A percentile compares a stretch with the other conserved stretches of the same genome.
Evolutionary conservation across 2,888 invertebrate genomes (phyloP).

Genomic region (Andricus curvator): DNA sequence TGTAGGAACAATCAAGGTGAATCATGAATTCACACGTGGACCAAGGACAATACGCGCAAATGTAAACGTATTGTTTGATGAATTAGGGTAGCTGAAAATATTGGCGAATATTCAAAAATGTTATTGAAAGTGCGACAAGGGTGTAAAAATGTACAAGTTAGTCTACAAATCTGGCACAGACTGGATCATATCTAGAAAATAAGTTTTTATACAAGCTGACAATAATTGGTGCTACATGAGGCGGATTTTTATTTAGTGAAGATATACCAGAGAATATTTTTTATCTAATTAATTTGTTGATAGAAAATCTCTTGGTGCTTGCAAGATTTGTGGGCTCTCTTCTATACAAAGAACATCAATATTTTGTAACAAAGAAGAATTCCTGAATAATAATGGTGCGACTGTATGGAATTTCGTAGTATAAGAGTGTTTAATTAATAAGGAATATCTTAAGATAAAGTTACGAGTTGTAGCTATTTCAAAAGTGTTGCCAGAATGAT

Average conservation of each 20-base stretch:
- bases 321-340: constrained; percentile 22
- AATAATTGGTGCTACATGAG: constrained; percentile 34
- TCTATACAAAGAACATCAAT: neutral
- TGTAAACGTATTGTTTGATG: constrained; percentile 39
- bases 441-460: constrained; percentile 62
- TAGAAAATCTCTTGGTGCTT: neutral
- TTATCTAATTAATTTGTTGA: neutral
- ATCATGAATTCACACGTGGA: constrained; percentile 55
- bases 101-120: constrained; percentile 5
- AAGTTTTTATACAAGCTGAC: constrained; percentile 16
- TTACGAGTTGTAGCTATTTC: constrained; percentile 48
- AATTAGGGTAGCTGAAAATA: constrained; percentile 53
- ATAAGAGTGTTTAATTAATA: constrained; percentile 40
- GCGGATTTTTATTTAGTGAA: neutral
- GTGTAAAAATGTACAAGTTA: constrained; percentile 1
- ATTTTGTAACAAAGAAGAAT: constrained; percentile 7
- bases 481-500: constrained; percentile 55
- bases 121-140: neutral
- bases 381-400: constrained; percentile 7
- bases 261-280: constrained; percentile 24
- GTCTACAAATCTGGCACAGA: constrained; percentile 6
- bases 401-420: neutral
- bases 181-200: neutral
- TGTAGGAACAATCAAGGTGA: constrained; percentile 16
- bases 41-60: constrained; percentile 63